phyloP scores from a whole-genome alignment of 2,888 invertebrate genomes.

The Drosophila anceps region DNA sequence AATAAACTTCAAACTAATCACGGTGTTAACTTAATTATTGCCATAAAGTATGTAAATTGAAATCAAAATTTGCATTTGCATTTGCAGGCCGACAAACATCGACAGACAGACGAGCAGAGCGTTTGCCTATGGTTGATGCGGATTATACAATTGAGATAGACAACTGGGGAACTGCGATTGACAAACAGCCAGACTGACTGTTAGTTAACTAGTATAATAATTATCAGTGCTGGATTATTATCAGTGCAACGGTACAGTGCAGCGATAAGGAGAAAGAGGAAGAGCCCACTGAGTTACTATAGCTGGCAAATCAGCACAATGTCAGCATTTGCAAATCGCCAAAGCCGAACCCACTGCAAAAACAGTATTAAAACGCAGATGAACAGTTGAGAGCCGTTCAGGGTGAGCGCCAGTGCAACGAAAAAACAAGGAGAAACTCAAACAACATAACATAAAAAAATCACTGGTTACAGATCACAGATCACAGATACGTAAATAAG shows the following conservation, averaged over 20 bases:
- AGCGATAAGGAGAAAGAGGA: constrained; percentile 38
- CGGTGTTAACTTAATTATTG: constrained; percentile 13
- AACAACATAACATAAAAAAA: constrained; percentile 4
- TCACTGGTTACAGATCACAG: neutral
- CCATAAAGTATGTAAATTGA: constrained; percentile 16
- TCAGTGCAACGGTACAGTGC: constrained; percentile 57
- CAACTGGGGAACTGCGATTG: constrained; percentile 4
- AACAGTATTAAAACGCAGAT: constrained; percentile 60
- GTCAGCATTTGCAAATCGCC: constrained; percentile 56
- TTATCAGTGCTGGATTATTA: constrained; percentile 70
- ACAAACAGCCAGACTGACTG: constrained; percentile 30
- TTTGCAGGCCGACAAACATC: constrained; percentile 41
- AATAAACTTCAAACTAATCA: constrained; percentile 3
- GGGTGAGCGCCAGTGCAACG: constrained; percentile 21
- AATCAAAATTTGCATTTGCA: neutral
- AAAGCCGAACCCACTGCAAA: constrained; percentile 51
- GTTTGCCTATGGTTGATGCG: constrained; percentile 15
- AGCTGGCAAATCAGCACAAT: constrained; percentile 54
- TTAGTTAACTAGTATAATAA: constrained; percentile 50
- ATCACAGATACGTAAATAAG: constrained; percentile 32
- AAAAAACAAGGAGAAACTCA: constrained; percentile 28
- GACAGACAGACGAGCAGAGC: constrained; percentile 1
- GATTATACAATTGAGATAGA: constrained; percentile 53
- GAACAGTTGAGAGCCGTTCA: constrained; percentile 53
- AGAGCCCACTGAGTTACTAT: constrained; percentile 15